Conservation (phyloP, 2,888 invertebrate genomes). For the Troilus luridus region DNA sequence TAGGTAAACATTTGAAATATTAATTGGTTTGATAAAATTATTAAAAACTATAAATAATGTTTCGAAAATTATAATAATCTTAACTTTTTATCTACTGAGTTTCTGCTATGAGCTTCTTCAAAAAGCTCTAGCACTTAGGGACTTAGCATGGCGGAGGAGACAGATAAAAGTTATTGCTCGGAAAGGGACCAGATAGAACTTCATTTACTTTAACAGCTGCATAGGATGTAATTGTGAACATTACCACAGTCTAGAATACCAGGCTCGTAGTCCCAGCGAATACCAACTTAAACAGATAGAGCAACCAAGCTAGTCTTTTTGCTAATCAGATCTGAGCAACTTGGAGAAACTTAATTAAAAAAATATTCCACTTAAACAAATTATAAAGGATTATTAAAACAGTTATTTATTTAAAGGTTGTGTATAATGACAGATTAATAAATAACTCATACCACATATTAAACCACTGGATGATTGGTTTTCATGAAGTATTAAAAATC, state of each 20-base stretch:
- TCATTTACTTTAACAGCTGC: constrained; percentile 32
- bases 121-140: background rate
- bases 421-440: too few species aligned
- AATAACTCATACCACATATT: too few species aligned
- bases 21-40: too few species aligned
- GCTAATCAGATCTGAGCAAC: background rate
- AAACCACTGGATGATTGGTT: too few species aligned
- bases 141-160: background rate
- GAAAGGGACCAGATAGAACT: constrained; percentile 8
- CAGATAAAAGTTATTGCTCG: constrained; percentile 16
- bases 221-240: constrained; percentile 7
- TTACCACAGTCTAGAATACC: background rate
- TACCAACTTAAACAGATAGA: background rate
- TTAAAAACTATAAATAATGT: too few species aligned
- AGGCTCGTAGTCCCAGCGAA: background rate
- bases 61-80: background rate
- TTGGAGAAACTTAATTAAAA: background rate
- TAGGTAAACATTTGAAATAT: too few species aligned
- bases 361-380: background rate
- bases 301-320: background rate
- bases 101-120: background rate
- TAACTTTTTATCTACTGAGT: background rate
- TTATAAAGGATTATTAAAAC: too few species aligned
- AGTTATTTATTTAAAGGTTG: too few species aligned
- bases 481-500: too few species aligned